These are phyloP conservation scores for Chionis minor DNA, from an alignment of 2,113 vertebrate species.

Conservation along the genomic window DNA sequence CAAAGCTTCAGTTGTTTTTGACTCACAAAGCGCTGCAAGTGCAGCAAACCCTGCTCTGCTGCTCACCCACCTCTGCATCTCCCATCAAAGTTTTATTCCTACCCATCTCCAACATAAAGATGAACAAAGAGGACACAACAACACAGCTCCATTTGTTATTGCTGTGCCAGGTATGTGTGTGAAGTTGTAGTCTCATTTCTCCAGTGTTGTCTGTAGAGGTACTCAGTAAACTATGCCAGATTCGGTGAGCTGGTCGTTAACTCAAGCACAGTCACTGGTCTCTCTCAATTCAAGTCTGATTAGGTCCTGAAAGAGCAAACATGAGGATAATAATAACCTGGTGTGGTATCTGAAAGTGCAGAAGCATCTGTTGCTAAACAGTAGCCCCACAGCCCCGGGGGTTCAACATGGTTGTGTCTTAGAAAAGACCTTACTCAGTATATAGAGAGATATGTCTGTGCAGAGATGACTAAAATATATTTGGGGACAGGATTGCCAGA, in stretches of 20 bases:
- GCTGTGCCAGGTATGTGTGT: fast-evolving
- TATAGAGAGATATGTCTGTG: background rate
- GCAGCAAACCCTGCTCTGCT: background rate
- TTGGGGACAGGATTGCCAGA: background rate
- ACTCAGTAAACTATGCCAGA: background rate
- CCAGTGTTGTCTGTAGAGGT: fast-evolving
- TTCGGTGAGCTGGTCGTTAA: background rate
- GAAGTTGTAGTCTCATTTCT: background rate
- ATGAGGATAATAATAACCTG: background rate
- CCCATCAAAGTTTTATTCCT: background rate
- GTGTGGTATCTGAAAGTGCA: background rate
- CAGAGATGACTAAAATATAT: background rate
- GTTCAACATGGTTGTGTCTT: background rate
- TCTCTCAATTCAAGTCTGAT: background rate
- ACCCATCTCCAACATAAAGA: background rate
- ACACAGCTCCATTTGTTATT: background rate
- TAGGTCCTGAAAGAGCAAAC: background rate
- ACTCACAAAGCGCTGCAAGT: fast-evolving
- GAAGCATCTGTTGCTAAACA: background rate
- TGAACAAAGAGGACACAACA: background rate
- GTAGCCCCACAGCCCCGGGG: background rate
- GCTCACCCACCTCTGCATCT: background rate
- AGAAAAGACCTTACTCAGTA: background rate
- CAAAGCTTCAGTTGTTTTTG: background rate
- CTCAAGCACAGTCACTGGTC: background rate